Evolutionary conservation across 2,888 invertebrate species (phyloP).

Genomic region (Torymus tubicola): DNA sequence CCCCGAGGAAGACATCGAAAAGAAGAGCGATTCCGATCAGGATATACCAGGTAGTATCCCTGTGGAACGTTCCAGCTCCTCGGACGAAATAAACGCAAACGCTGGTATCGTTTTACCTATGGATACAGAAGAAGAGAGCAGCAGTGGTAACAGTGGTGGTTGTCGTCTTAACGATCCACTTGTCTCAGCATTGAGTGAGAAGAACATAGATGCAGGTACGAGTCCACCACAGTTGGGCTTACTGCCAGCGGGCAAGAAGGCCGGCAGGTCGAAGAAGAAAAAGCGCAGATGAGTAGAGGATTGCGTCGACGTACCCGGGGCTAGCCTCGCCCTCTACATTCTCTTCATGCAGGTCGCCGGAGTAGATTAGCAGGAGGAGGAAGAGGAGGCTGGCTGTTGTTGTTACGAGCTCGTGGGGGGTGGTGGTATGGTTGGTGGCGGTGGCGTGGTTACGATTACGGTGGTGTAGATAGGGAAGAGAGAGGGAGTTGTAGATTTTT

Average conservation of each 20-base stretch:
- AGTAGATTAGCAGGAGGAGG: slow-evolving; percentile 68
- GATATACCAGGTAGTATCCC: slow-evolving; percentile 53
- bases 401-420: no score
- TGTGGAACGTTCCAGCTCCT: slow-evolving; percentile 67
- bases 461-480: no score
- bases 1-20: slow-evolving; percentile 62
- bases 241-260: slow-evolving; percentile 65
- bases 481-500: no score
- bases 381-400: no score
- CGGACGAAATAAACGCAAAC: slow-evolving; percentile 66
- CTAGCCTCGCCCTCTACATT: slow-evolving; percentile 75
- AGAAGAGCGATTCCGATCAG: slow-evolving; percentile 67
- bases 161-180: background rate
- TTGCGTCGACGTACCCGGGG: slow-evolving; percentile 75
- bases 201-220: slow-evolving; percentile 2
- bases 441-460: no score
- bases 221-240: background rate
- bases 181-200: slow-evolving; percentile 12
- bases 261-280: slow-evolving; percentile 72
- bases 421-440: no score
- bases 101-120: slow-evolving; percentile 43
- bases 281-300: slow-evolving; percentile 76
- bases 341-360: slow-evolving; percentile 74
- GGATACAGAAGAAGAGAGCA: slow-evolving; percentile 55
- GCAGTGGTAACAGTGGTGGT: background rate